Percentiles rank a stretch among this genome's conserved stretches.
These are phyloP conservation scores for Pandion haliaetus DNA, from an alignment of 2,113 vertebrate species.

Conservation along the genomic window DNA sequence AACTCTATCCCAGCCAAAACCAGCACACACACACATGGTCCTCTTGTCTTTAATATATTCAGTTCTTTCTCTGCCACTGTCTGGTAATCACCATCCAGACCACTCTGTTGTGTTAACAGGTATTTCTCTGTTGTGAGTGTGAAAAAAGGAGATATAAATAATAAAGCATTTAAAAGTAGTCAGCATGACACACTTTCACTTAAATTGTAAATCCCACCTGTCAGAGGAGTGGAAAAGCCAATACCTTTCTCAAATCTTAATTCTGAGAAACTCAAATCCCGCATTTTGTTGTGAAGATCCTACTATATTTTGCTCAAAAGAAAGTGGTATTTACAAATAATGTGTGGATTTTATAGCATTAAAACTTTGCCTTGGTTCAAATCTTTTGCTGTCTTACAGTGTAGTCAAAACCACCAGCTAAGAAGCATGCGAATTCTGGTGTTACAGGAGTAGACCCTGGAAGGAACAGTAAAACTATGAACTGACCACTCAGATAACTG, in stretches of 20 bases:
- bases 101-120: neutral
- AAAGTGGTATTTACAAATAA: neutral
- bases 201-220: neutral
- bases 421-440: neutral
- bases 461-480: neutral
- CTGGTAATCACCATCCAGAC: neutral
- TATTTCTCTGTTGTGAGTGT: neutral
- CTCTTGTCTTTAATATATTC: neutral
- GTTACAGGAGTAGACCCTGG: neutral
- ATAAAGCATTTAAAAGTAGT: neutral
- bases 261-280: neutral
- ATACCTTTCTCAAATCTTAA: neutral
- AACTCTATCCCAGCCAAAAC: neutral
- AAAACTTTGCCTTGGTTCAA: neutral
- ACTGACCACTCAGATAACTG: neutral
- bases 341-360: neutral
- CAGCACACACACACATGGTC: rapidly evolving
- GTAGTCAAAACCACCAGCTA: neutral
- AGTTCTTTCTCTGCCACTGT: neutral
- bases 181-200: neutral
- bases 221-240: neutral
- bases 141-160: neutral
- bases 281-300: neutral
- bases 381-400: neutral
- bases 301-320: neutral